These are phyloP conservation scores for Melanotaenia boesemani DNA, from an alignment of 2,797 vertebrate genomes.

Conservation along the genomic window DNA sequence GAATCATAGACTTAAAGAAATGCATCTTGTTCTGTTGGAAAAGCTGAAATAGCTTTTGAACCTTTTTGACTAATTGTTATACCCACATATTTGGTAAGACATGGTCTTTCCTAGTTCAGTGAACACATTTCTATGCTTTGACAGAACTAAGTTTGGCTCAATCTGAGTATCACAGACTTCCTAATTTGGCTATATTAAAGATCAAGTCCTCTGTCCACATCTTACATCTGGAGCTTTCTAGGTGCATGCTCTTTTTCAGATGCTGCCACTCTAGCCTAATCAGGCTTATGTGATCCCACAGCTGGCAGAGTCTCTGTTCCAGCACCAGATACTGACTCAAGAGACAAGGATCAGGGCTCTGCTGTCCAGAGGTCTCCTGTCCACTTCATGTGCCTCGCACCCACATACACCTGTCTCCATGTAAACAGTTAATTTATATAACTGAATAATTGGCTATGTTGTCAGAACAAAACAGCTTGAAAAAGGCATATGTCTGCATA, in stretches of 20 bases:
- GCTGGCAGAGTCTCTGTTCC: conserved; percentile 41
- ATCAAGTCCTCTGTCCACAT: conserved; percentile 12
- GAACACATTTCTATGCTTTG: conserved; percentile 33
- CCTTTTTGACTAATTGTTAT: background rate
- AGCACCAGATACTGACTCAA: conserved; percentile 35
- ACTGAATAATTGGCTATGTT: background rate
- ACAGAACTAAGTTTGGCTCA: conserved; percentile 30
- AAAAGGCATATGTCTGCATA: conserved; percentile 3
- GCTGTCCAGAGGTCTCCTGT: conserved; percentile 17
- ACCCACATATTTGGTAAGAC: conserved; percentile 20
- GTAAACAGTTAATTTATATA: background rate
- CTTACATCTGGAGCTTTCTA: too few species aligned
- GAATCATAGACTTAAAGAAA: background rate
- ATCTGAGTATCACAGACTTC: conserved; percentile 23
- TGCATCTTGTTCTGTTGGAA: background rate
- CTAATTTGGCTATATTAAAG: conserved; percentile 33
- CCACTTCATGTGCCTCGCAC: conserved; percentile 1
- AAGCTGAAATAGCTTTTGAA: background rate
- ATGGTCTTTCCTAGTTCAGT: conserved; percentile 7
- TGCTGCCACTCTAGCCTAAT: conserved; percentile 46
- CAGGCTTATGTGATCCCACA: conserved; percentile 46
- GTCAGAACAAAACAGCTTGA: background rate
- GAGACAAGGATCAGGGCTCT: conserved; percentile 27
- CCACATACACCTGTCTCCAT: conserved; percentile 1
- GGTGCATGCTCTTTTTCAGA: background rate